Percentiles rank a stretch among this genome's conserved stretches.
These are phyloP conservation scores for Pampusana beccarii DNA, from an alignment of 2,113 vertebrate species.

Conservation along the genomic window DNA sequence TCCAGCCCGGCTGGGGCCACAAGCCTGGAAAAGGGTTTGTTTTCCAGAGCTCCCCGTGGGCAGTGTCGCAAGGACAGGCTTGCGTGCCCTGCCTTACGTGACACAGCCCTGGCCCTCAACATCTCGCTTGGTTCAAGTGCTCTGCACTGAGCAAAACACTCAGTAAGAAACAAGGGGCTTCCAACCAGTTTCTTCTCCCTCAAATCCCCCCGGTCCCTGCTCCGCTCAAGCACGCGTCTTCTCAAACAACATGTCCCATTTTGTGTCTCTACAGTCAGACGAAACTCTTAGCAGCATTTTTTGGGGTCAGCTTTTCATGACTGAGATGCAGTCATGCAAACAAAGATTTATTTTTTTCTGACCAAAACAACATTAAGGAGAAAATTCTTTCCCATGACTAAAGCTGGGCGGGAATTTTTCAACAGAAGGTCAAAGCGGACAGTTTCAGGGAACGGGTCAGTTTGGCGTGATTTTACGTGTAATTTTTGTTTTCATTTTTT, in stretches of 20 bases:
- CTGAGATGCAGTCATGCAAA: conserved; percentile 65
- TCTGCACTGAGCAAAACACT: background rate
- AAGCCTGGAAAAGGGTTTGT: background rate
- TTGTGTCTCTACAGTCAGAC: background rate
- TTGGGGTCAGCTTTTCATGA: conserved; percentile 60
- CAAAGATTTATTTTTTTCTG: conserved; percentile 54
- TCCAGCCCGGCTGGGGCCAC: background rate
- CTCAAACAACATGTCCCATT: background rate
- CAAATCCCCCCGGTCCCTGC: background rate
- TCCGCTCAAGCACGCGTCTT: background rate
- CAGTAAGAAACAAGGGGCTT: background rate
- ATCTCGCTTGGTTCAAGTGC: background rate
- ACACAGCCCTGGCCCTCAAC: accelerated
- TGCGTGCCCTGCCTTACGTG: background rate
- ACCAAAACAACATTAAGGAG: conserved; percentile 50
- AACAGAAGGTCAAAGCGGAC: background rate
- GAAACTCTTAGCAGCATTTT: conserved; percentile 5
- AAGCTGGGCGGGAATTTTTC: conserved; percentile 6
- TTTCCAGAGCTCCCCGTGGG: background rate
- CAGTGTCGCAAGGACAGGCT: background rate
- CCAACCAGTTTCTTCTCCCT: background rate
- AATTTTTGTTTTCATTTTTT: background rate
- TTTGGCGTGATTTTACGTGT: background rate
- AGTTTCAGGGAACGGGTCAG: background rate
- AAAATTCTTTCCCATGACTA: conserved; percentile 60